Evolutionary conservation across 1,140 invertebrate species (phyloP).

Genomic region (Megalonaias nervosa): DNA sequence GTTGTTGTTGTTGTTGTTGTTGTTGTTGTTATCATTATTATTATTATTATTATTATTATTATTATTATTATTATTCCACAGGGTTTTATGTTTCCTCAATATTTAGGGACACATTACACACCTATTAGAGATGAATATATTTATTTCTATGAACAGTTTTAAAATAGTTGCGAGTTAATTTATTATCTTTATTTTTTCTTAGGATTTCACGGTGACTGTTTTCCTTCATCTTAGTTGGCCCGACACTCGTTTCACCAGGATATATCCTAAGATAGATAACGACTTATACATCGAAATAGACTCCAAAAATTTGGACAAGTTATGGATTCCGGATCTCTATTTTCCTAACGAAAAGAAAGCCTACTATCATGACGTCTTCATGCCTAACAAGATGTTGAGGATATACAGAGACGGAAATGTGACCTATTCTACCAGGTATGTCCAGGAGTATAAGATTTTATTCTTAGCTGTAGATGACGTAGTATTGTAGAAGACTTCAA

Average conservation of each 20-base stretch:
- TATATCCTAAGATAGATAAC: conserved; percentile 20
- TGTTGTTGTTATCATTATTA: too few species aligned
- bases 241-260: conserved; percentile 43
- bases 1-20: too few species aligned
- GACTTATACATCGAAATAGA: conserved; percentile 48
- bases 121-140: neutral
- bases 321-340: conserved; percentile 72
- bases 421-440: conserved; percentile 71
- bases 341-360: conserved; percentile 73
- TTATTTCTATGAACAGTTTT: neutral
- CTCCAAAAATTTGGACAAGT: conserved; percentile 55
- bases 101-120: too few species aligned
- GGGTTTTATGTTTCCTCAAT: too few species aligned
- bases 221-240: conserved; percentile 55
- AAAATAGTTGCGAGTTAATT: neutral
- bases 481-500: neutral
- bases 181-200: conserved; percentile 15
- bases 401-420: conserved; percentile 67
- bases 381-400: conserved; percentile 71
- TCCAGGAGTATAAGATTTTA: neutral
- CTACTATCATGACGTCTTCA: conserved; percentile 70
- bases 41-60: too few species aligned
- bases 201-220: conserved; percentile 61
- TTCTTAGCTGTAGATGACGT: neutral
- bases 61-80: too few species aligned